Evolutionary conservation across 1,140 invertebrate species (phyloP).

Genomic region (Octopus sinensis): DNA sequence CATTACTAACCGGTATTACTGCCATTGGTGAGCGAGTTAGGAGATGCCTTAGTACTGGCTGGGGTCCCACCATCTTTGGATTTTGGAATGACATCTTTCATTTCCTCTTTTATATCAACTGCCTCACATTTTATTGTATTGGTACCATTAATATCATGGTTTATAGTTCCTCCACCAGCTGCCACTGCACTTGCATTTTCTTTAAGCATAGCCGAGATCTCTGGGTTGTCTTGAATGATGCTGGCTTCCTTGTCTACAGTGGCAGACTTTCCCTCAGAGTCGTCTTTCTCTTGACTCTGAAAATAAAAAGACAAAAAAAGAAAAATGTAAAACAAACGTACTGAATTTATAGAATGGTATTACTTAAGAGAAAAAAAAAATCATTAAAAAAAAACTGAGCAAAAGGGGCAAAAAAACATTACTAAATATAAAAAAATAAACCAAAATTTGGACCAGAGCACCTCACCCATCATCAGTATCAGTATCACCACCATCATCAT

Average conservation of each 20-base stretch:
- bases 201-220: constrained; percentile 14
- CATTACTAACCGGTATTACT: background rate
- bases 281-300: constrained; percentile 13
- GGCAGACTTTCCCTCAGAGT: constrained; percentile 13
- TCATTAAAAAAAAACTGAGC: no score
- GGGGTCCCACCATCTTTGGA: background rate
- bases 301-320: background rate
- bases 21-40: constrained; percentile 7
- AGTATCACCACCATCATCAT: no score
- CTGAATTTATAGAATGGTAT: no score
- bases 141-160: constrained; percentile 12
- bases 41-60: background rate
- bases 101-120: constrained; percentile 12
- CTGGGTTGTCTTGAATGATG: constrained; percentile 12
- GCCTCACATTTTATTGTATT: constrained; percentile 3
- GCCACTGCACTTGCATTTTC: constrained; percentile 8
- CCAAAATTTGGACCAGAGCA: no score
- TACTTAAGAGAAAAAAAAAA: no score
- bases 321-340: no score
- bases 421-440: no score
- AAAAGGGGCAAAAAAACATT: no score
- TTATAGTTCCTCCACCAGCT: constrained; percentile 4
- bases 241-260: constrained; percentile 13
- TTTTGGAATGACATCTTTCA: constrained; percentile 8
- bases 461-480: no score